Base-by-base conservation (phyloP, 2,113 vertebrate genomes). In the Stegastes partitus region DNA sequence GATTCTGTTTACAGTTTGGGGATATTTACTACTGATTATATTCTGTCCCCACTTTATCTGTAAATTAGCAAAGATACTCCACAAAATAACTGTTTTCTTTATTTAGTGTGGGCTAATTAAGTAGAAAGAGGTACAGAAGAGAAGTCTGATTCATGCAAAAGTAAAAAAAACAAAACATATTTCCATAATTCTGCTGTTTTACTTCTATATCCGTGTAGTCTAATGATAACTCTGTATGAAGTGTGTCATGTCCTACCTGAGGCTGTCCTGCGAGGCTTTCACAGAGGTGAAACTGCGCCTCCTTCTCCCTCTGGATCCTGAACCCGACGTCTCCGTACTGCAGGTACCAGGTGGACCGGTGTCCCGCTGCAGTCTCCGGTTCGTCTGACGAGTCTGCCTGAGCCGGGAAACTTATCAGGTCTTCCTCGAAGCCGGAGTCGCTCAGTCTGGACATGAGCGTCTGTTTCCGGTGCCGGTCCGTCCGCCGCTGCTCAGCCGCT, bases 301-400 rank as follows among this genome's bases (percentile, higher is more conserved):
- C 96, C 75, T 92, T 95, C 49, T 87, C 90, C 81, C 86, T 96
- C 87, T 94, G 93, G 82, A 95, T 96, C 78, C 56, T 88, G 90
- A 96, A 98, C 82, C 96, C 96, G 77, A 93, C 94, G 72, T 96
- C 94, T 0, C 97, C 96, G 44, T 98, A 97, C 54, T 98, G 96
- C 5, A 92, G 94, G 85, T 95, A 95, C 91, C 92, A 93, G 61
- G 31, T 84, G 45, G 83, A 85, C 61, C 84, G 26, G 57, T 79
- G 64, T 54, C 56, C 71, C 1, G 57, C 18, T 1, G 50, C 34
- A 42, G 19, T 25, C 18, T 71, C 70, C 8, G 65, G 49, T 21
- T 65, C 51, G 12, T 77, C 39, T 28, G 63, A 77, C 22, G 18
- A 63, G 0, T 42, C 25, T 4, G 55, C 72, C 25, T 37, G 28